These are phyloP conservation scores for Hystrix brachyura DNA, from an alignment of 2,113 vertebrate species.

Conservation along the genomic window DNA sequence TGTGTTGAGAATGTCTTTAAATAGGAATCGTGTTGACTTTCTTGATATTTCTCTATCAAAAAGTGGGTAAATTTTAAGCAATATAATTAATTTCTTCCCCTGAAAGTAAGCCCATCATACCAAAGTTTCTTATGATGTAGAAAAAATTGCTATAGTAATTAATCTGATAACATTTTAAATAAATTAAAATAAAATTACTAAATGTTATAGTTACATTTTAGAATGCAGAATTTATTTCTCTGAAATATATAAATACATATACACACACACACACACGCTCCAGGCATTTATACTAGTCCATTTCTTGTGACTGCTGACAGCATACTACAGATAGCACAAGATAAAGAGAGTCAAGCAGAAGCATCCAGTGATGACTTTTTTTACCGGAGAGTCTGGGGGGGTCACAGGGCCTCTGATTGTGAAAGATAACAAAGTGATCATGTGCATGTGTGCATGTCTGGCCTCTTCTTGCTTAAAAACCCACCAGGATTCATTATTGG, in stretches of 20 bases:
- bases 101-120: neutral
- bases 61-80: neutral
- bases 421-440: neutral
- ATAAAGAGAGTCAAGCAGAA: neutral
- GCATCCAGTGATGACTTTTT: neutral
- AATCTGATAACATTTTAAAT: neutral
- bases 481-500: neutral
- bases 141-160: neutral
- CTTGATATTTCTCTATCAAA: neutral
- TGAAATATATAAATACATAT: neutral
- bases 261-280: neutral
- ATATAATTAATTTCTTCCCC: neutral
- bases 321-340: neutral
- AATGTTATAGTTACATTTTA: neutral
- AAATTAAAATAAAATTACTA: neutral
- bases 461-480: neutral
- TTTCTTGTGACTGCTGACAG: neutral
- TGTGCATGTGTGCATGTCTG: neutral
- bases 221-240: neutral
- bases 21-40: neutral
- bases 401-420: neutral
- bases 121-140: neutral
- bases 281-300: neutral
- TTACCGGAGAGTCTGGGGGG: fast-evolving
- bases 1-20: neutral